Evolutionary conservation across 2,113 vertebrate genomes (phyloP).

Genomic region (Scomber scombrus): DNA sequence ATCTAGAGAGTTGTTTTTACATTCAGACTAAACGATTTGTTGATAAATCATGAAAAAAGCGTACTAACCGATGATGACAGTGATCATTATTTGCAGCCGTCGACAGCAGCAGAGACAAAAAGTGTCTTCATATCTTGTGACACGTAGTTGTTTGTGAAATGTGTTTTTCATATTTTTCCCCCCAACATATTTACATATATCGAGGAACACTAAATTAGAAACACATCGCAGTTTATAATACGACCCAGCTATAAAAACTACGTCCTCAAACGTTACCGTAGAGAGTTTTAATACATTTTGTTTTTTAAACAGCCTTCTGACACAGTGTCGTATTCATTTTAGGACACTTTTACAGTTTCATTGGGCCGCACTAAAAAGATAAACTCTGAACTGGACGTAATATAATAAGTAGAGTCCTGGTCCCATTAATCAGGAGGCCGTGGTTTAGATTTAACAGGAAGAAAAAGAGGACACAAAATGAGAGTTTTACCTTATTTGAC

Average conservation of each 20-base stretch:
- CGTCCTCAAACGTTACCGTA: too few species aligned
- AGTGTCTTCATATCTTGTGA: not conserved
- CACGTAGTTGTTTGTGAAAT: not conserved
- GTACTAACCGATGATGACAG: too few species aligned
- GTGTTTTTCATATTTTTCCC: not conserved
- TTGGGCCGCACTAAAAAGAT: too few species aligned
- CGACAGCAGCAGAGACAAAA: too few species aligned
- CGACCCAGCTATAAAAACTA: too few species aligned
- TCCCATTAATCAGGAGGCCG: not conserved
- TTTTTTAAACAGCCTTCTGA: not conserved
- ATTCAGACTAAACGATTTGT: too few species aligned
- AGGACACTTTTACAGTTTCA: constrained; percentile 8
- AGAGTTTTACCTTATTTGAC: not conserved
- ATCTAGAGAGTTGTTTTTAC: too few species aligned
- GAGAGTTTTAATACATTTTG: too few species aligned
- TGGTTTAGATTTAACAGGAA: not conserved
- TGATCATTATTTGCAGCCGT: too few species aligned
- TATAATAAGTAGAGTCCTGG: not conserved
- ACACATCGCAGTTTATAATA: too few species aligned
- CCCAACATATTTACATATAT: not conserved
- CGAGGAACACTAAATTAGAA: not conserved
- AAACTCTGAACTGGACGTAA: constrained; percentile 2
- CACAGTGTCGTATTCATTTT: constrained; percentile 8
- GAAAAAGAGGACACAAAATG: not conserved
- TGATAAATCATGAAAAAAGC: too few species aligned